Evolutionary conservation across 2,113 vertebrate species (phyloP).

Genomic region (Toxotes chatareus): DNA sequence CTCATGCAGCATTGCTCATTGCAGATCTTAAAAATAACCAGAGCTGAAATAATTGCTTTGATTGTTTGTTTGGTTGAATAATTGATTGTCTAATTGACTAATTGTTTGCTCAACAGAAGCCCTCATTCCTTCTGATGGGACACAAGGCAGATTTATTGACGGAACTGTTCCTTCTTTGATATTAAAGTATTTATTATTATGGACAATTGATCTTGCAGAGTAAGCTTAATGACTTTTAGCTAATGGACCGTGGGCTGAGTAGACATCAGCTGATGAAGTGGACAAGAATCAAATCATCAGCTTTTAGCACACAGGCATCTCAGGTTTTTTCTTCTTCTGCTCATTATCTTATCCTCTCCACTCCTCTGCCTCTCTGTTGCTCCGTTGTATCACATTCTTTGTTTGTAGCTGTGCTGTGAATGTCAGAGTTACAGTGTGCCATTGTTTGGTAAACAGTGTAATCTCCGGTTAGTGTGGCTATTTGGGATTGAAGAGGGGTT

Average conservation of each 20-base stretch:
- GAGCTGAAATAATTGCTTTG: constrained; percentile 20
- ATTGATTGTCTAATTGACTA: constrained; percentile 17
- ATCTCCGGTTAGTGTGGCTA: constrained; percentile 8
- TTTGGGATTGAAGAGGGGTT: constrained; percentile 13
- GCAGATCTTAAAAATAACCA: constrained; percentile 40
- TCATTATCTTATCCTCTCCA: constrained; percentile 21
- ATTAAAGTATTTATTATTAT: constrained; percentile 56
- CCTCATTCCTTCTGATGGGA: constrained; percentile 3
- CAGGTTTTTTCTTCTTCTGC: neutral
- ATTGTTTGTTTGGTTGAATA: constrained; percentile 28
- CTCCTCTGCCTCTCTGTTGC: constrained; percentile 1
- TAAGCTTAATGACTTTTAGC: constrained; percentile 65
- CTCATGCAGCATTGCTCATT: neutral
- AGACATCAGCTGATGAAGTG: constrained; percentile 55
- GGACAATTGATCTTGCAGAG: constrained; percentile 50
- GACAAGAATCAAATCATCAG: constrained; percentile 56
- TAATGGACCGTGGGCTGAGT: constrained; percentile 57
- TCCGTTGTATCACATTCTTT: constrained; percentile 29
- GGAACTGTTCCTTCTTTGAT: constrained; percentile 32
- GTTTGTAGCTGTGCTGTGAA: constrained; percentile 43
- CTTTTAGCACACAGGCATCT: constrained; percentile 42
- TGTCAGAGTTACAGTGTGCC: constrained; percentile 38
- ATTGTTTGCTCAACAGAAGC: constrained; percentile 23
- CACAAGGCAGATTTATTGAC: constrained; percentile 26
- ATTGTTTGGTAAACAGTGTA: constrained; percentile 49